phyloP scores from a whole-genome alignment of 2,113 vertebrate genomes.

The Taxidea taxus region DNA sequence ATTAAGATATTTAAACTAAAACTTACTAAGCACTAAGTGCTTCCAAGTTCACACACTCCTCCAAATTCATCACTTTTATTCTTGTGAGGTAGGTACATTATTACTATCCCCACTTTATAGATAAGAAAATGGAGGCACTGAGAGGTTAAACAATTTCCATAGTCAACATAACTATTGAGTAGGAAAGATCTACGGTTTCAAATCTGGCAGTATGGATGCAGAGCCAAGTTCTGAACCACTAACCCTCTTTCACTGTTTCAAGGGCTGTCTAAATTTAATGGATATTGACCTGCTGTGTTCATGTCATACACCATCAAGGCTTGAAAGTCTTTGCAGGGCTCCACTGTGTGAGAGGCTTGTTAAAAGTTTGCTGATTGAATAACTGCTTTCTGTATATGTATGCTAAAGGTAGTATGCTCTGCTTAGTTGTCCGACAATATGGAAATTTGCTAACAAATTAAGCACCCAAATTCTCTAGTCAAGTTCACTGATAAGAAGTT shows the following conservation, averaged over 20 bases:
- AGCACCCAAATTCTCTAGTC: background rate
- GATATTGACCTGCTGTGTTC: background rate
- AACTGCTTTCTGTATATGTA: background rate
- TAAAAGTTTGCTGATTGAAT: background rate
- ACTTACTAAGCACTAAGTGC: background rate
- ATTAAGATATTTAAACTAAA: background rate
- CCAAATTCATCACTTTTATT: background rate
- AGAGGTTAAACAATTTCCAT: background rate
- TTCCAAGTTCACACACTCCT: background rate
- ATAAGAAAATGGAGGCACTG: background rate
- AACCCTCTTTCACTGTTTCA: background rate
- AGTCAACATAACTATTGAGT: background rate
- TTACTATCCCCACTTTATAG: background rate
- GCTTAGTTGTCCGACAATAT: background rate
- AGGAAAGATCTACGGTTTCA: background rate
- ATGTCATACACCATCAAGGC: background rate
- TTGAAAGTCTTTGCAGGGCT: background rate
- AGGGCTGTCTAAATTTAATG: background rate
- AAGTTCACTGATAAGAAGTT: background rate
- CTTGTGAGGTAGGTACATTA: background rate
- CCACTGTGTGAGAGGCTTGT: background rate
- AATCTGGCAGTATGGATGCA: background rate
- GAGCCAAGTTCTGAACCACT: background rate
- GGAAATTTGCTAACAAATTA: background rate
- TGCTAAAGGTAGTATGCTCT: background rate